phyloP scores from a whole-genome alignment of 2,888 invertebrate genomes.

The Sarcophaga subvicina region DNA sequence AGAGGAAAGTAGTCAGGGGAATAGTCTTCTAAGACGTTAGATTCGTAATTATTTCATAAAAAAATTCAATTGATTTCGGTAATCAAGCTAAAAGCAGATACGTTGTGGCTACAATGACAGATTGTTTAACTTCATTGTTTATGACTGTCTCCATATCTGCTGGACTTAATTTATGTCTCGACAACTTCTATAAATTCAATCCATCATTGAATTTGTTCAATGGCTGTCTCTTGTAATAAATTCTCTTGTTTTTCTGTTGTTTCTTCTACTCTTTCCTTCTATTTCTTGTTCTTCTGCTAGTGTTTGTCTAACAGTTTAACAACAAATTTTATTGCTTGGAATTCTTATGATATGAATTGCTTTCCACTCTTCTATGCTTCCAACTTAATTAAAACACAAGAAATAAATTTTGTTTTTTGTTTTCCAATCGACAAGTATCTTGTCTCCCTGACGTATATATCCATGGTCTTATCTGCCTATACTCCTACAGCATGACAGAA shows the following conservation, averaged over 20 bases:
- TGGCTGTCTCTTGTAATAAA: conserved; percentile 6
- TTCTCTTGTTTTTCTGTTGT: not conserved
- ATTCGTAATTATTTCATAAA: no score
- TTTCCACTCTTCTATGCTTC: conserved; percentile 8
- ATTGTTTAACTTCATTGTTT: no score
- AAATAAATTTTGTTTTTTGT: conserved; percentile 2
- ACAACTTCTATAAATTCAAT: not conserved
- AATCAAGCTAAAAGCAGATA: no score
- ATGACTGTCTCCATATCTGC: no score
- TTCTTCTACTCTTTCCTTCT: conserved; percentile 1
- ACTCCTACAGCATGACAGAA: conserved; percentile 48
- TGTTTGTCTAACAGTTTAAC: conserved; percentile 24
- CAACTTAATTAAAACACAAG: conserved; percentile 62
- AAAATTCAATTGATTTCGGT: no score
- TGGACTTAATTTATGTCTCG: no score
- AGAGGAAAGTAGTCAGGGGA: no score
- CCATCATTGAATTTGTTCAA: not conserved
- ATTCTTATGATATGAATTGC: conserved; percentile 14
- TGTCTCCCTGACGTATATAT: no score
- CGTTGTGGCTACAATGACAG: no score
- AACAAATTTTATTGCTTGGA: conserved; percentile 38
- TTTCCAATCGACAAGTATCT: no score
- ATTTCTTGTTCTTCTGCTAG: not conserved
- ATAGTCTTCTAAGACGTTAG: no score
- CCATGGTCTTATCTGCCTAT: no score